These are phyloP conservation scores for Tachyglossus aculeatus DNA, from an alignment of 2,797 vertebrate genomes.

Conservation along the genomic window DNA sequence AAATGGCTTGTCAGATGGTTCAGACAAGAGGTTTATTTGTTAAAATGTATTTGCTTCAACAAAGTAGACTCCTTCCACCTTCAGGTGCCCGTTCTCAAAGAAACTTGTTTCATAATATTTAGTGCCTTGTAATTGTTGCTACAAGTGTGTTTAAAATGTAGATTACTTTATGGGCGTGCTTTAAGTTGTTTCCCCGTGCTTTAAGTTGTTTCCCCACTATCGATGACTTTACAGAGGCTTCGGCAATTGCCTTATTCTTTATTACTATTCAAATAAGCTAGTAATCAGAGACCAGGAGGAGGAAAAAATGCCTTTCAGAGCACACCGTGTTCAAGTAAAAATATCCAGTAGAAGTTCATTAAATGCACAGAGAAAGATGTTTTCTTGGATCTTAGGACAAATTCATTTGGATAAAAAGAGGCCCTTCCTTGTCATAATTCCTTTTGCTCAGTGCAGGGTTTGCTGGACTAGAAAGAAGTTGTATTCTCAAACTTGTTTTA, in stretches of 20 bases:
- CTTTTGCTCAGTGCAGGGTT: conserved; percentile 13
- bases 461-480: conserved; percentile 35
- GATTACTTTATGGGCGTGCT: conserved; percentile 35
- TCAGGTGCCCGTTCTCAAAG: conserved; percentile 23
- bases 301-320: conserved; percentile 19
- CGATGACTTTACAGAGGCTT: conserved; percentile 25
- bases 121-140: conserved; percentile 10
- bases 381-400: conserved; percentile 4
- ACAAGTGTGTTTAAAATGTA: conserved; percentile 33
- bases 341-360: conserved; percentile 8
- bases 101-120: conserved; percentile 13
- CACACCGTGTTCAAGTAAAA: conserved; percentile 9
- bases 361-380: conserved; percentile 5
- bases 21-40: conserved; percentile 30
- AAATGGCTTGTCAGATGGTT: conserved; percentile 19
- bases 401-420: conserved; percentile 10
- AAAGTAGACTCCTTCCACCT: conserved; percentile 15
- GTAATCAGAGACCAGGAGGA: conserved; percentile 7
- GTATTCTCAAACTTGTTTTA: conserved; percentile 32
- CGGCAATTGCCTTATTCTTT: conserved; percentile 21
- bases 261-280: conserved; percentile 27
- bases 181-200: conserved; percentile 15
- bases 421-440: neutral
- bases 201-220: conserved; percentile 18
- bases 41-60: conserved; percentile 20